Evolutionary conservation across 1,140 invertebrate species (phyloP), one percentile per base, ranked within the genome.

Genomic region (Saccostrea cuccullata): DNA sequence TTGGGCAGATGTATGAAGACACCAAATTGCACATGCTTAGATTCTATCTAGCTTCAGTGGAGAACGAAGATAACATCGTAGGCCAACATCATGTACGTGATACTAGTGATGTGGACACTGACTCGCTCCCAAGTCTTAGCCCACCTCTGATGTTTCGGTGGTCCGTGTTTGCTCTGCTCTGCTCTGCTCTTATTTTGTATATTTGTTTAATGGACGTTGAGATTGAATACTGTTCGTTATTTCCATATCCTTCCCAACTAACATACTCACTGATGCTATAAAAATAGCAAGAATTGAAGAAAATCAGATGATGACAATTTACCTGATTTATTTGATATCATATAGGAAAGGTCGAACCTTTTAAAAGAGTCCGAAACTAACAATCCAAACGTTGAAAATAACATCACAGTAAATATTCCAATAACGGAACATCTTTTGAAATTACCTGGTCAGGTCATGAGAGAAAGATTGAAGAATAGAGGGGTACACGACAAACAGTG

Each of bases 11-110:
- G 87, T 88, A 88, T 73, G 40, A 84, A 17, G 82, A 70, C 15
- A 88, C 87, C 15, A 88, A 88, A 47, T 85, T 88, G 83, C 60
- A 82, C 20, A 73, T 88, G 17, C 55, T 88, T 15, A 47, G 86
- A 26, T 88, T 84, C 85, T 88, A 88, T 85, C 23, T 88, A 17
- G 87, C 82, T 12, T 84, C 87, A 55, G 15, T 82, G 12, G 83
- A 88, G 60, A 30, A 4, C 23, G 64, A 77, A 70, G n/a, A 70
- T n/a, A 23, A 70, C 67, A 23, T 11, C 3, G 67, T 30, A 3
- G 26, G 4, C 9, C n/a, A 23, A 70, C 67, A 70, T 12, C n/a
- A 26, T 3, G n/a, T n/a, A n/a, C n/a, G n/a, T n/a, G n/a, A n/a
- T n/a, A n/a, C 6, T 70, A 23, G 5, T 70, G n/a, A 70, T 70